Conservation (phyloP, 2,888 invertebrate genomes). For the Dasypogon diadema region DNA sequence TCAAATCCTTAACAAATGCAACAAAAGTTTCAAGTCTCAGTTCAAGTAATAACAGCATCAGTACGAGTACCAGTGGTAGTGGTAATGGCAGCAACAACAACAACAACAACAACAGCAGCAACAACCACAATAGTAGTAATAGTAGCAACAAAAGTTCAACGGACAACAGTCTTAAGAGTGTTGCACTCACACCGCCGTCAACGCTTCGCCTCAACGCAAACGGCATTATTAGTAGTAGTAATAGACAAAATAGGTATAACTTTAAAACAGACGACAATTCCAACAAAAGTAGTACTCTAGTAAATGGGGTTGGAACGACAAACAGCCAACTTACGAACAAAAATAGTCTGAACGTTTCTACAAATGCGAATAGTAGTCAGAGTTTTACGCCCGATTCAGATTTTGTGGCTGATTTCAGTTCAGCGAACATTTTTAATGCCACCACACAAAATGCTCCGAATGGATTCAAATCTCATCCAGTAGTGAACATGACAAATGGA, state of each 20-base stretch:
- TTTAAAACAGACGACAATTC: constrained; percentile 19
- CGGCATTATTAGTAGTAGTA: constrained; percentile 60
- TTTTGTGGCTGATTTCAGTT: constrained; percentile 80
- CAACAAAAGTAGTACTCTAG: constrained; percentile 56
- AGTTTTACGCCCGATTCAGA: constrained; percentile 69
- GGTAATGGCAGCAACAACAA: constrained; percentile 54
- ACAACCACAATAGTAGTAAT: constrained; percentile 13
- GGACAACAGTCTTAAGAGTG: constrained; percentile 64
- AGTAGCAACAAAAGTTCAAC: constrained; percentile 56
- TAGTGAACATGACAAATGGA: constrained; percentile 46
- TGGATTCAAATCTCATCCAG: constrained; percentile 51
- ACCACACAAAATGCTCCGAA: constrained; percentile 62
- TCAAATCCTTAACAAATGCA: constrained; percentile 67
- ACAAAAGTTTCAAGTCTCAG: constrained; percentile 62
- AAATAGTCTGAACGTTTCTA: constrained; percentile 51
- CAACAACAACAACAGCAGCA: constrained; percentile 49
- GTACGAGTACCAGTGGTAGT: constrained; percentile 48
- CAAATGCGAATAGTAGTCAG: constrained; percentile 55
- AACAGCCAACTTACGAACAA: constrained; percentile 51
- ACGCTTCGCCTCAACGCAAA: constrained; percentile 63
- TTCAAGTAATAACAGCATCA: constrained; percentile 47
- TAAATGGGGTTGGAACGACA: constrained; percentile 59
- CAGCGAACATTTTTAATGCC: constrained; percentile 79
- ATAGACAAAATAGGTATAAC: constrained; percentile 48
- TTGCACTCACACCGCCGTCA: constrained; percentile 66